Base-by-base conservation (phyloP, 2,888 invertebrate species). In the Nasonia oneida region DNA sequence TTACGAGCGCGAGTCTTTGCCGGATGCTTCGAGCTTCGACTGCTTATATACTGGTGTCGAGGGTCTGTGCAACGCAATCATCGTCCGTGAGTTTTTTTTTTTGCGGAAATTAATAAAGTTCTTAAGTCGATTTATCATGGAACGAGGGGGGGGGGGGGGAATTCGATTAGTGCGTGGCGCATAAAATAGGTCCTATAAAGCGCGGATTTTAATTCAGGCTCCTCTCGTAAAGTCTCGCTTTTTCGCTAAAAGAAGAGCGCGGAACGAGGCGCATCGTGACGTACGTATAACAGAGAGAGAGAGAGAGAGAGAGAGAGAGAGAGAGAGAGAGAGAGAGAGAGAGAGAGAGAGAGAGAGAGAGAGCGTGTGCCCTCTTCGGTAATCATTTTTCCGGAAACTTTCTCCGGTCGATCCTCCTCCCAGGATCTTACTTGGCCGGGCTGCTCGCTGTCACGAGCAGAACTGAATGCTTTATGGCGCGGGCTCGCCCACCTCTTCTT, bases 311-410 rank as follows among this genome's bases (percentile, higher is more conserved):
- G 29, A 50, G 50, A 33, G 39, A 74, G 50, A 74, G 50, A 29
- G 29, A 29, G 29, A 29, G 29, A 29, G 29, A 29, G 29, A 29
- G 29, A 29, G 29, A 29, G 29, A 29, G 29, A 29, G 29, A 29
- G 29, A 1, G 29, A 29, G 29, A 29, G 29, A 1, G 29, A 29
- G 3, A 29, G 29, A 29, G 29, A 29, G 29, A 29, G 29, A 29
- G 29, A 29, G 29, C 23, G 29, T 23, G 50, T 15, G 64, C 64
- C 64, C 47, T 14, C 33, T 73, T 33, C 50, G 71, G 88, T 88
- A 89, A 90, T 88, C 80, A 87, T 89, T 89, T 88, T 90, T 70
- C 79, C 53, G 10, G 81, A 84, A 89, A 88, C 86, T 88, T 90
- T 85, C 88, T 85, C 86, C 71, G 74, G 23, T 33, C 50, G 12